phyloP scores from a whole-genome alignment of 1,140 invertebrate species.

The Drosophila nigromelanica region DNA sequence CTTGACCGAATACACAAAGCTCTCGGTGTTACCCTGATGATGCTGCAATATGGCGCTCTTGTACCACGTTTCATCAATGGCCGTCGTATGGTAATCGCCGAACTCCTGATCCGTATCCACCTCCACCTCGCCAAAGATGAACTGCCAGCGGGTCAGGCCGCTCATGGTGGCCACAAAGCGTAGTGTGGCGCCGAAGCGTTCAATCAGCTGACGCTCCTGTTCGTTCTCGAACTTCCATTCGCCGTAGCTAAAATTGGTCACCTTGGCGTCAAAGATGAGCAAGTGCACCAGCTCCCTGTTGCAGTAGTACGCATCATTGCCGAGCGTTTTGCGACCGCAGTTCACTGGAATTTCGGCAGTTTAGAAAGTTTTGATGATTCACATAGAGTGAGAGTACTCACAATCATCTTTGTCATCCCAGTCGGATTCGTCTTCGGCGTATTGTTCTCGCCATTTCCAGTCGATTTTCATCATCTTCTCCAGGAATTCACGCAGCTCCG shows the following conservation, averaged over 20 bases:
- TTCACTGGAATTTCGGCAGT: conserved; percentile 78
- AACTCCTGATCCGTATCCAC: conserved; percentile 87
- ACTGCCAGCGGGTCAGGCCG: conserved; percentile 93
- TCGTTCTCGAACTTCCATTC: conserved; percentile 86
- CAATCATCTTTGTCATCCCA: conserved; percentile 67
- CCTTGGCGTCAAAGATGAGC: conserved; percentile 93
- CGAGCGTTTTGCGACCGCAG: conserved; percentile 87
- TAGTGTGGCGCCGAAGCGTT: conserved; percentile 88
- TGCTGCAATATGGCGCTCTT: conserved; percentile 94
- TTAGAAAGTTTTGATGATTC: background rate
- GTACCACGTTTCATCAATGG: conserved; percentile 97
- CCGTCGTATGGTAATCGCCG: conserved; percentile 90
- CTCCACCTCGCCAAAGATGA: conserved; percentile 86
- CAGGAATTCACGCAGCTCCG: conserved; percentile 91
- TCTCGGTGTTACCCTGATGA: conserved; percentile 88
- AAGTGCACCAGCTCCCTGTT: conserved; percentile 93
- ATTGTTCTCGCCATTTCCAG: conserved; percentile 87
- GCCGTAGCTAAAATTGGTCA: conserved; percentile 89
- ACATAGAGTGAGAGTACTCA: conserved; percentile 15
- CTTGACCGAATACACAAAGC: conserved; percentile 91
- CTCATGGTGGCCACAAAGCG: conserved; percentile 95
- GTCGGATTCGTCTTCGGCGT: conserved; percentile 80
- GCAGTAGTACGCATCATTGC: conserved; percentile 90
- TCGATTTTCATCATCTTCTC: conserved; percentile 85
- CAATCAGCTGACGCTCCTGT: conserved; percentile 85